Conservation (phyloP, 2,113 vertebrate genomes). For the Burhinus oedicnemus region DNA sequence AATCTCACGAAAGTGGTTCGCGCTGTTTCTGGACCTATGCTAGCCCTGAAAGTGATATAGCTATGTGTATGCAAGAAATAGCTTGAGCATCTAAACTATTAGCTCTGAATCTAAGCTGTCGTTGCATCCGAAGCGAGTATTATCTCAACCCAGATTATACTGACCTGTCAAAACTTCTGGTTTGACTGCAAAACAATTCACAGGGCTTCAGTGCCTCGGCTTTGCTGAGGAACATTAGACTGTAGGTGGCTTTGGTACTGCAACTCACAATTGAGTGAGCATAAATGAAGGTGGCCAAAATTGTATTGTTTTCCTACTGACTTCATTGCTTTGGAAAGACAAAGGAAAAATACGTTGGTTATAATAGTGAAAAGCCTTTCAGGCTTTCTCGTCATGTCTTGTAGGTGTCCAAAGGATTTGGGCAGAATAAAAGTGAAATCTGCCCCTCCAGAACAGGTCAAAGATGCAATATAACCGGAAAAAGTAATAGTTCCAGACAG, state of each 20-base stretch:
- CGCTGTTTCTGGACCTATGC: fast-evolving
- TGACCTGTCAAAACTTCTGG: background rate
- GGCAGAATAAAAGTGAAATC: background rate
- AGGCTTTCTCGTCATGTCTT: background rate
- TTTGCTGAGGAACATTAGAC: background rate
- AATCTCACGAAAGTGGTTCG: background rate
- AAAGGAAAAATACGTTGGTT: fast-evolving
- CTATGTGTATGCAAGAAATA: background rate
- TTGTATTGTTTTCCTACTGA: background rate
- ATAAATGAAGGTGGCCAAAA: background rate
- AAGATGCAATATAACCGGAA: background rate
- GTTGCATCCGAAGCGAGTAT: background rate
- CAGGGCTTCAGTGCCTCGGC: background rate
- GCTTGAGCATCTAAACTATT: background rate
- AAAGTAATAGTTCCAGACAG: background rate
- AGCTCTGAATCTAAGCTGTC: background rate
- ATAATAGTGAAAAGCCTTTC: background rate
- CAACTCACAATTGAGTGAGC: background rate
- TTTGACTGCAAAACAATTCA: background rate
- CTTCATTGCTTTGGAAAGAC: background rate
- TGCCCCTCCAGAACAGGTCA: background rate
- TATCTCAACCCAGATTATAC: background rate
- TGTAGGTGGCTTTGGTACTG: background rate
- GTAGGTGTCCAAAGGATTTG: background rate
- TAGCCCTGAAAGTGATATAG: background rate